A percentile compares a stretch with the other conserved stretches of the same genome.
phyloP scores from a whole-genome alignment of 2,888 invertebrate species.

The Nomada fabriciana region DNA sequence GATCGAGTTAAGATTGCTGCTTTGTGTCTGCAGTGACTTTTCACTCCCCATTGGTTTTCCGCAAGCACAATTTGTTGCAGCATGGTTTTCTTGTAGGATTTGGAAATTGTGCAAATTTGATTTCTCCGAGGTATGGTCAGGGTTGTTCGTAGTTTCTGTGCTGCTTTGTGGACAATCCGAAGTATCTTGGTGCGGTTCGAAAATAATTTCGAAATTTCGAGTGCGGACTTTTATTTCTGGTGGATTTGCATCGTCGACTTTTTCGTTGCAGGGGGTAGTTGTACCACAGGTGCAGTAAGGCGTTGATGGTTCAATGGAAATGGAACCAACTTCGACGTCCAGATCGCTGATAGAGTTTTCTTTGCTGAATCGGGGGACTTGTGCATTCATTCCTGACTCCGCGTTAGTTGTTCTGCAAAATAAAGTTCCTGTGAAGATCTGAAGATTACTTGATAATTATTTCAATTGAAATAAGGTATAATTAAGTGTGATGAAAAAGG shows the following conservation, averaged over 20 bases:
- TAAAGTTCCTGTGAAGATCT: neutral
- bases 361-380: neutral
- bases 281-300: conserved; percentile 35
- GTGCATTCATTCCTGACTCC: neutral
- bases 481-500: too few species aligned
- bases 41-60: too few species aligned
- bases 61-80: too few species aligned
- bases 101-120: too few species aligned
- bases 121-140: too few species aligned
- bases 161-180: neutral
- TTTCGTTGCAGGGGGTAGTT: conserved; percentile 12
- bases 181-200: neutral
- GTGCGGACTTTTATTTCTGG: neutral
- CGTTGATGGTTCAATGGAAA: neutral
- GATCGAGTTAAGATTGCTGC: too few species aligned
- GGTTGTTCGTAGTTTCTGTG: too few species aligned
- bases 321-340: conserved; percentile 65
- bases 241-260: conserved; percentile 4
- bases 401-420: neutral
- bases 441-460: neutral
- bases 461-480: too few species aligned
- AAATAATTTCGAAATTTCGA: neutral
- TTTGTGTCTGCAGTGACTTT: too few species aligned
- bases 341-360: conserved; percentile 57
- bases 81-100: too few species aligned